A percentile compares a stretch with the other conserved stretches of the same genome.
Evolutionary conservation across 2,888 invertebrate genomes (phyloP).

Genomic region (Morpho achilles): DNA sequence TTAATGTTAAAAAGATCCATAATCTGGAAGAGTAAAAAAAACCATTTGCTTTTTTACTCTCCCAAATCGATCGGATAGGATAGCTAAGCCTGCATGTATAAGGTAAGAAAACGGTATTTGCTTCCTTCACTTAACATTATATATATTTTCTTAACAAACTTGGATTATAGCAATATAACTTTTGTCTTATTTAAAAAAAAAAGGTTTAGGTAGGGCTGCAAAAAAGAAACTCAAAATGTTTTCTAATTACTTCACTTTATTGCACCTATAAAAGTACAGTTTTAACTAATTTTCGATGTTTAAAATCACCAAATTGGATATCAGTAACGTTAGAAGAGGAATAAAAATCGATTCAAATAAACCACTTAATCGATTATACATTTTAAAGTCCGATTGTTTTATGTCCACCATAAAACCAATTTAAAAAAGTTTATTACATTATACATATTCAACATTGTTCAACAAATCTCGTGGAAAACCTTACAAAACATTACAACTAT

Average conservation of each 20-base stretch:
- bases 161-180: too few relatives aligned
- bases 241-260: constrained; percentile 56
- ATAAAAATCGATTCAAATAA: constrained; percentile 19
- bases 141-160: too few relatives aligned
- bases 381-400: constrained; percentile 14
- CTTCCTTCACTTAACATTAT: too few relatives aligned
- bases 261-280: constrained; percentile 77
- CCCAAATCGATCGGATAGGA: too few relatives aligned
- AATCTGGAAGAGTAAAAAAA: too few relatives aligned
- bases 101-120: too few relatives aligned
- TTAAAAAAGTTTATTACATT: constrained; percentile 10
- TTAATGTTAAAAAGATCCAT: too few relatives aligned
- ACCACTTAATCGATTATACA: constrained; percentile 14
- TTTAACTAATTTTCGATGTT: constrained; percentile 64
- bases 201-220: background rate
- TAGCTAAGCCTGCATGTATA: too few relatives aligned
- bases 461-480: constrained; percentile 5
- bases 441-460: constrained; percentile 14
- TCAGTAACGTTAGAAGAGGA: constrained; percentile 22
- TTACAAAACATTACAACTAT: constrained; percentile 10
- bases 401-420: constrained; percentile 19
- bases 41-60: too few relatives aligned
- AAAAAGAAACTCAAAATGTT: constrained; percentile 9
- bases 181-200: too few relatives aligned
- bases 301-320: constrained; percentile 39